phyloP scores from a whole-genome alignment of 2,888 invertebrate species.

The Amiota communis region DNA sequence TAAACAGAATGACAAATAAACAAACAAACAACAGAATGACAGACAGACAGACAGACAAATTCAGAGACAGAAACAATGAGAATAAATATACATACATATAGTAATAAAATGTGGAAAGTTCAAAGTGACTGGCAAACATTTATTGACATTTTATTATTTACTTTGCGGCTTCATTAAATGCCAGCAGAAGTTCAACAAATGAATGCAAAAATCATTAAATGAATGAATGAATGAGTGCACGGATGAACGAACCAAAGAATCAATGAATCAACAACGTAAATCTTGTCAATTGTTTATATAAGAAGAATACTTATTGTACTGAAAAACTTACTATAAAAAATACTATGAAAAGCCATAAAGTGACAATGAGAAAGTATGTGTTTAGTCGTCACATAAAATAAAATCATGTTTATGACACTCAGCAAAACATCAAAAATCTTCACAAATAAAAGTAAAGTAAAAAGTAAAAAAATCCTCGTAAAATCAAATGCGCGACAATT shows the following conservation, averaged over 20 bases:
- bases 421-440: too few relatives aligned
- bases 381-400: conserved; percentile 30
- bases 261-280: conserved; percentile 4
- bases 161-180: neutral
- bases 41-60: neutral
- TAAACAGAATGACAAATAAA: neutral
- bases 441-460: too few relatives aligned
- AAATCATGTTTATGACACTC: conserved; percentile 56
- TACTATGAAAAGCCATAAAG: neutral
- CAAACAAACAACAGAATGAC: conserved; percentile 7
- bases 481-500: conserved; percentile 48
- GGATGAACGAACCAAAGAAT: neutral
- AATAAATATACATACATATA: neutral
- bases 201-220: neutral
- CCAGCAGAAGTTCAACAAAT: neutral
- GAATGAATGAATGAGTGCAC: neutral
- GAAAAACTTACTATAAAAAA: neutral
- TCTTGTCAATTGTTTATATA: neutral
- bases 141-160: conserved; percentile 4
- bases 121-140: neutral
- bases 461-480: conserved; percentile 49
- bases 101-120: neutral
- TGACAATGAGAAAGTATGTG: too few relatives aligned
- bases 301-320: too few relatives aligned
- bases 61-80: neutral